Percentiles rank a stretch among this genome's conserved stretches.
Conservation (phyloP, 2,113 vertebrate species). For the Indicator maculatus region DNA sequence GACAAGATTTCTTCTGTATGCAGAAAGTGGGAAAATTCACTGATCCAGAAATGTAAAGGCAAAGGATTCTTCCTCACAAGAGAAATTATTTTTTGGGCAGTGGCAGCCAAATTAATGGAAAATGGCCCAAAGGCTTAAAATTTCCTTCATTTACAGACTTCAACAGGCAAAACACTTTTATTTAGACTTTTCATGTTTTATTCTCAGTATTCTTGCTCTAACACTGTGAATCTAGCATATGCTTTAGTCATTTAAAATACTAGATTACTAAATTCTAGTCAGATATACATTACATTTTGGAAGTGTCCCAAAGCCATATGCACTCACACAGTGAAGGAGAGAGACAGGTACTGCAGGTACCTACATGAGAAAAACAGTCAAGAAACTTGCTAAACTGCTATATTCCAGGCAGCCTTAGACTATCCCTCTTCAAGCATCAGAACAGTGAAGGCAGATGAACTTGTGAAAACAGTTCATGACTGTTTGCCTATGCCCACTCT, state of each 20-base stretch:
- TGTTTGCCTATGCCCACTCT: not conserved
- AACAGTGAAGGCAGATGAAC: not conserved
- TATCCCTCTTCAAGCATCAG: not conserved
- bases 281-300: not conserved
- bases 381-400: not conserved
- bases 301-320: not conserved
- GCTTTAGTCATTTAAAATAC: too few species aligned
- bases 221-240: too few species aligned
- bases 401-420: not conserved
- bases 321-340: not conserved
- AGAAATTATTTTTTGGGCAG: not conserved
- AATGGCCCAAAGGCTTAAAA: not conserved
- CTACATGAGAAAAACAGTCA: not conserved
- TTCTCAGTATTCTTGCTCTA: too few species aligned
- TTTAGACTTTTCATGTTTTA: not conserved
- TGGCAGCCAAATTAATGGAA: not conserved
- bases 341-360: not conserved
- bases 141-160: not conserved
- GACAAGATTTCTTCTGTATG: not conserved
- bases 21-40: not conserved
- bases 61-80: not conserved
- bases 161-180: not conserved
- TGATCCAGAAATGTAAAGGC: accelerated
- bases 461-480: not conserved
- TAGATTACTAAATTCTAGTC: not conserved